phyloP scores from a whole-genome alignment of 2,888 invertebrate genomes.

The Andrena hattorfiana region DNA sequence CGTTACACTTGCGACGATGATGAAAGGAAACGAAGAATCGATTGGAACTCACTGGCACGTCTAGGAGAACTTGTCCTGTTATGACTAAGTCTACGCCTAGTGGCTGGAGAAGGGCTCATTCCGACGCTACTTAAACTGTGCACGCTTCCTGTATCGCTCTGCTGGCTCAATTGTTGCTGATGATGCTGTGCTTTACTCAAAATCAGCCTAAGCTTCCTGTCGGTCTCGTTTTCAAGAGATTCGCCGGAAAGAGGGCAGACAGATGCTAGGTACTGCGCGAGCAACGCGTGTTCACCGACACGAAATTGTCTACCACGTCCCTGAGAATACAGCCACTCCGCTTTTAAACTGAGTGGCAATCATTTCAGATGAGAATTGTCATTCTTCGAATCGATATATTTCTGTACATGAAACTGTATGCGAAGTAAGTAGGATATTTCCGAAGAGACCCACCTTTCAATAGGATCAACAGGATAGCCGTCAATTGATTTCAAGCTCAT shows the following conservation, averaged over 20 bases:
- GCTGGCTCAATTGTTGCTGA: slow-evolving; percentile 93
- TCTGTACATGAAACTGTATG: slow-evolving; percentile 29
- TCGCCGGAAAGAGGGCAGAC: slow-evolving; percentile 95
- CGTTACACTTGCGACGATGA: slow-evolving; percentile 30
- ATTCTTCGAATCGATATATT: slow-evolving; percentile 20
- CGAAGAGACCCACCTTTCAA: slow-evolving; percentile 90
- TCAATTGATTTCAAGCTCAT: slow-evolving; percentile 94
- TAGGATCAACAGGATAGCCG: slow-evolving; percentile 94
- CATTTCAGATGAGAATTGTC: slow-evolving; percentile 56
- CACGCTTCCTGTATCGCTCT: slow-evolving; percentile 84
- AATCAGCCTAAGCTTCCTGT: slow-evolving; percentile 93
- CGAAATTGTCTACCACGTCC: slow-evolving; percentile 96
- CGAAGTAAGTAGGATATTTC: slow-evolving; percentile 39
- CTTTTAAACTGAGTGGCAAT: slow-evolving; percentile 90
- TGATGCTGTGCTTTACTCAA: slow-evolving; percentile 96
- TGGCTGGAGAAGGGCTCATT: slow-evolving; percentile 85
- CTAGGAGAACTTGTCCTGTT: slow-evolving; percentile 85
- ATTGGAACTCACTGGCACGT: slow-evolving; percentile 83
- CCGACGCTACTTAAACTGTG: slow-evolving; percentile 78
- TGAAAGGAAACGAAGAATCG: slow-evolving; percentile 32
- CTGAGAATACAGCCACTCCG: slow-evolving; percentile 98
- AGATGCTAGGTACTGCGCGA: slow-evolving; percentile 93
- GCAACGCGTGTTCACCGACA: slow-evolving; percentile 92
- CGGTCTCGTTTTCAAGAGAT: slow-evolving; percentile 93
- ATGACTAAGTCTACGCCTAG: slow-evolving; percentile 85